Evolutionary conservation across 2,113 vertebrate genomes (phyloP), one percentile per base, ranked within the genome.

Genomic region (Gasterosteus nipponicus): DNA sequence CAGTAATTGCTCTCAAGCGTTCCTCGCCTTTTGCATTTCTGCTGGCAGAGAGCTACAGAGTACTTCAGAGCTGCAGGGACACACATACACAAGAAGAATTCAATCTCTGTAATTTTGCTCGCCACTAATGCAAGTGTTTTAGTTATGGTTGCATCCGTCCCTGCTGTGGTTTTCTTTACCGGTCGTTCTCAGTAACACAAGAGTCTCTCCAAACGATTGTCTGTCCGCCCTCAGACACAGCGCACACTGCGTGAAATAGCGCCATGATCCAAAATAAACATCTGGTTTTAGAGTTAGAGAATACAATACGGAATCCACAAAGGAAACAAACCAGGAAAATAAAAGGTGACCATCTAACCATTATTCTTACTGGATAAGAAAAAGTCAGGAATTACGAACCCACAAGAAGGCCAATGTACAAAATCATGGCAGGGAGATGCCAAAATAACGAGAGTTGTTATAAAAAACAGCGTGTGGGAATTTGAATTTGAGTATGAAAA

Each of bases 1-100:
- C 98, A 99, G 35, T 96, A 99, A 94, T 96, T 96, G 92, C 94
- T 96, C 92, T 98, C 95, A 19, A 96, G 93, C 69, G 94, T 97
- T 77, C 96, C 96, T 0, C 77, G 93, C 82, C 96, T 93, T 90
- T 94, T 96, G 82, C 98, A 99, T 91, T 97, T 98, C 77, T 96
- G 96, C 86, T 96, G 96, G 93, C 98, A 99, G 44, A 96, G 84
- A 18, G 95, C 93, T 81, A 94, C 90, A 1, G 97, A 98, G 80
- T 98, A 97, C 90, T 97, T 99, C 84, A 95, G 89, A 89, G 91
- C 97, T 99, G 91, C 59, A 85, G 73, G 84, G 4, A 71, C 71
- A 84, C 35, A 66, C 15, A 82, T n/a, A 79, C 42, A 76, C 5
- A 74, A 44, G 61, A 60, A 77, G 35, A 68, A 69, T 62, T 38